Evolutionary conservation across 2,888 invertebrate species (phyloP).

Genomic region (Ophraella communa): DNA sequence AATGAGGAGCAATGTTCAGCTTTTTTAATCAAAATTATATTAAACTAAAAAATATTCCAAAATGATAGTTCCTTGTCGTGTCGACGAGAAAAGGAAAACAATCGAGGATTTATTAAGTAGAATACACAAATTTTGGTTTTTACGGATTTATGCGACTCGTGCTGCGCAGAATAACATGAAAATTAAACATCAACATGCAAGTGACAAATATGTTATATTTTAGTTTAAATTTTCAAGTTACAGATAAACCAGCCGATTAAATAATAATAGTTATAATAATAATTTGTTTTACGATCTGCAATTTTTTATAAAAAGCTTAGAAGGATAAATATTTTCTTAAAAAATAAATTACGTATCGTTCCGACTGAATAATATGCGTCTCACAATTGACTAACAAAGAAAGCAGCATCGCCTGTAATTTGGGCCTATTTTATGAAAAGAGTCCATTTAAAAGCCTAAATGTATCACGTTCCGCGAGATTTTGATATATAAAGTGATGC

Average conservation of each 20-base stretch:
- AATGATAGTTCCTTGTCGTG: too few species aligned
- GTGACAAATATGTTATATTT: background rate
- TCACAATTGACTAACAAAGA: slow-evolving; percentile 15
- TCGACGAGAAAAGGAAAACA: too few species aligned
- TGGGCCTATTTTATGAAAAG: background rate
- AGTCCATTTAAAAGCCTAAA: too few species aligned
- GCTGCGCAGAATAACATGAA: slow-evolving; percentile 22
- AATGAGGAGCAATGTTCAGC: slow-evolving; percentile 21
- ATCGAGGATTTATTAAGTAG: too few species aligned
- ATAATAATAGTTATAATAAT: too few species aligned
- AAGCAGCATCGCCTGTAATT: slow-evolving; percentile 1
- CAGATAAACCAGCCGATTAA: background rate
- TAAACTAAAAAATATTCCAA: slow-evolving; percentile 27
- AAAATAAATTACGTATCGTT: slow-evolving; percentile 28
- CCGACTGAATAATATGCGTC: background rate
- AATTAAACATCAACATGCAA: slow-evolving; percentile 24
- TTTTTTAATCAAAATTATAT: slow-evolving; percentile 40
- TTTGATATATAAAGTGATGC: too few species aligned
- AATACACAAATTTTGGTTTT: background rate
- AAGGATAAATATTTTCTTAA: slow-evolving; percentile 33
- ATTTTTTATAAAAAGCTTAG: slow-evolving; percentile 26
- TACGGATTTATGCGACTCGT: slow-evolving; percentile 12
- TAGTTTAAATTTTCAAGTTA: slow-evolving; percentile 10
- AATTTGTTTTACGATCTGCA: background rate
- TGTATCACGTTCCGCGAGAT: too few species aligned